These are phyloP conservation scores for Mirza zaza DNA, from an alignment of 2,113 vertebrate species.

Conservation along the genomic window DNA sequence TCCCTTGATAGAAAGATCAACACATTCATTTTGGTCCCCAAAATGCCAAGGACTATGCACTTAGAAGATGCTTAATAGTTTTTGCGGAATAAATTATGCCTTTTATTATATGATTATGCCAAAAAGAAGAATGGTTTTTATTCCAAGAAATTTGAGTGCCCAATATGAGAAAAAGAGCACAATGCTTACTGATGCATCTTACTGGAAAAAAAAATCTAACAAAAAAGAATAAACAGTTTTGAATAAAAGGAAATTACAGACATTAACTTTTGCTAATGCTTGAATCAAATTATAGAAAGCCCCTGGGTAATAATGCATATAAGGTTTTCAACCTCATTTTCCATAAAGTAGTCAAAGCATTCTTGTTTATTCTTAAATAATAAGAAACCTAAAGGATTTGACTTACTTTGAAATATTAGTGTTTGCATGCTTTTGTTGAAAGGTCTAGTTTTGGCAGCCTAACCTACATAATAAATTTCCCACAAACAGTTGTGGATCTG, in stretches of 20 bases:
- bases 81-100: background rate
- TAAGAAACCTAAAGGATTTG: slow-evolving; percentile 50
- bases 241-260: background rate
- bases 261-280: background rate
- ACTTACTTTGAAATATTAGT: slow-evolving; percentile 43
- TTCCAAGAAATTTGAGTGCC: background rate
- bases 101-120: background rate
- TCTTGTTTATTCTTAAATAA: slow-evolving; percentile 41
- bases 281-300: slow-evolving; percentile 38
- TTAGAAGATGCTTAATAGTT: background rate
- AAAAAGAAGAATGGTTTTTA: background rate
- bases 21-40: background rate
- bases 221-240: background rate
- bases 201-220: background rate
- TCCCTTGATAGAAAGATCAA: background rate
- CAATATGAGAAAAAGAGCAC: background rate
- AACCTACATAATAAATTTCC: slow-evolving; percentile 12
- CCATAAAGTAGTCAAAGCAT: background rate
- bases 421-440: slow-evolving; percentile 40
- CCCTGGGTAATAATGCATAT: background rate
- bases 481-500: background rate
- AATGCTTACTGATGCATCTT: background rate
- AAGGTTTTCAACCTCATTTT: slow-evolving; percentile 55
- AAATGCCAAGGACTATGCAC: background rate
- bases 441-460: slow-evolving; percentile 21